Conservation (phyloP, 2,797 vertebrate genomes). For the Acridotheres tristis region DNA sequence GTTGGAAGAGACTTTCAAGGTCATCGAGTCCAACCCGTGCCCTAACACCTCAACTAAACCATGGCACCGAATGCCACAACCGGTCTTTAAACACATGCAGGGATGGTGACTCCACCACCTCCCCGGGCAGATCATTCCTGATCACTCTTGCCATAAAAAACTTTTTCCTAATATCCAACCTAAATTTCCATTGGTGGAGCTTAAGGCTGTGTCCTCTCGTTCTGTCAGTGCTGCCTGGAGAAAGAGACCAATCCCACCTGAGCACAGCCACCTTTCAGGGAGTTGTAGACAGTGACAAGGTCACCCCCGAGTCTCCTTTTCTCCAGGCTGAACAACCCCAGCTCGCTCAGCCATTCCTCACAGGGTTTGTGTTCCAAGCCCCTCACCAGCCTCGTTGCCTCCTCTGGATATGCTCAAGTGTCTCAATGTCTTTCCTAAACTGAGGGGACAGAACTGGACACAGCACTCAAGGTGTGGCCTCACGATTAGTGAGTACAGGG, state of each 20-base stretch:
- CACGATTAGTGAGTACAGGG: background rate
- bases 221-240: background rate
- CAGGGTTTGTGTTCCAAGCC: background rate
- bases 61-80: background rate
- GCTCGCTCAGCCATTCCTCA: background rate
- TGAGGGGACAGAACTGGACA: background rate
- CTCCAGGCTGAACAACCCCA: background rate
- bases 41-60: background rate
- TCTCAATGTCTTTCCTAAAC: background rate
- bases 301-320: background rate
- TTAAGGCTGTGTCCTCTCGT: background rate
- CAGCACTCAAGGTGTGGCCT: too few species aligned
- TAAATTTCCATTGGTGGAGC: background rate
- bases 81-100: background rate
- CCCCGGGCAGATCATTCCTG: background rate
- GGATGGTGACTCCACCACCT: too few species aligned
- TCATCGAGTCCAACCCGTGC: too few species aligned
- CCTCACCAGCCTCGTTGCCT: background rate
- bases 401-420: rapidly evolving
- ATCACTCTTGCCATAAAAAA: background rate
- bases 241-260: background rate
- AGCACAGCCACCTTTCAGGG: background rate
- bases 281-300: too few species aligned
- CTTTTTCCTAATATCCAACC: background rate
- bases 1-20: background rate